Conservation (phyloP, 1,140 invertebrate species). For the Meteorus sp. region DNA sequence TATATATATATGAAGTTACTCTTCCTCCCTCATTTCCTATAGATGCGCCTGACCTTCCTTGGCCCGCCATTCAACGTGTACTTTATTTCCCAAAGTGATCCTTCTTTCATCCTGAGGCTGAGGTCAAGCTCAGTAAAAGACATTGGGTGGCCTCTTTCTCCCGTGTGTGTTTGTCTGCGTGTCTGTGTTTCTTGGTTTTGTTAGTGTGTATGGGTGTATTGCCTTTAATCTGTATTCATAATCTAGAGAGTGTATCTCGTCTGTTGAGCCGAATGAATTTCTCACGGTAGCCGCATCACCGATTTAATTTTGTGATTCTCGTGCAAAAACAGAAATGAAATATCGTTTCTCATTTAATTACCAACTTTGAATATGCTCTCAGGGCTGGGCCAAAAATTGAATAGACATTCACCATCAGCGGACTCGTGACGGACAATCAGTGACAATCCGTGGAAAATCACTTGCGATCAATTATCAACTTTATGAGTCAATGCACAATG, state of each 20-base stretch:
- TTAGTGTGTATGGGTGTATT: no score
- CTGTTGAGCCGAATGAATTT: background rate
- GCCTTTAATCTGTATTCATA: background rate
- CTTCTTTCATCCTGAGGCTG: background rate
- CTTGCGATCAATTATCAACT: no score
- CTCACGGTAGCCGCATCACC: conserved; percentile 5
- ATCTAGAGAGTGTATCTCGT: background rate
- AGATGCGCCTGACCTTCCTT: conserved; percentile 49
- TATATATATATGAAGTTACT: no score
- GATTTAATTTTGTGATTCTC: no score
- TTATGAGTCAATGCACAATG: no score
- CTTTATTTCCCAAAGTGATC: conserved; percentile 37
- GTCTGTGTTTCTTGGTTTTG: no score
- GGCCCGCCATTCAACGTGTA: conserved; percentile 34
- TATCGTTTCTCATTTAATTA: no score
- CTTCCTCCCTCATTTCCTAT: no score
- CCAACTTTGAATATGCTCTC: no score
- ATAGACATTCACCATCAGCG: no score
- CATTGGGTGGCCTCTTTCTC: conserved; percentile 10
- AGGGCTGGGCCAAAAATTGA: conserved; percentile 22
- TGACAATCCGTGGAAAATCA: no score
- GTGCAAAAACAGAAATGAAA: conserved; percentile 18
- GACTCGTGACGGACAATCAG: no score
- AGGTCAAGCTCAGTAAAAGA: conserved; percentile 4
- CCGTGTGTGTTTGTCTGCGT: conserved; percentile 12